Base-by-base conservation (phyloP, 1,140 invertebrate genomes). In the Cydia amplana region DNA sequence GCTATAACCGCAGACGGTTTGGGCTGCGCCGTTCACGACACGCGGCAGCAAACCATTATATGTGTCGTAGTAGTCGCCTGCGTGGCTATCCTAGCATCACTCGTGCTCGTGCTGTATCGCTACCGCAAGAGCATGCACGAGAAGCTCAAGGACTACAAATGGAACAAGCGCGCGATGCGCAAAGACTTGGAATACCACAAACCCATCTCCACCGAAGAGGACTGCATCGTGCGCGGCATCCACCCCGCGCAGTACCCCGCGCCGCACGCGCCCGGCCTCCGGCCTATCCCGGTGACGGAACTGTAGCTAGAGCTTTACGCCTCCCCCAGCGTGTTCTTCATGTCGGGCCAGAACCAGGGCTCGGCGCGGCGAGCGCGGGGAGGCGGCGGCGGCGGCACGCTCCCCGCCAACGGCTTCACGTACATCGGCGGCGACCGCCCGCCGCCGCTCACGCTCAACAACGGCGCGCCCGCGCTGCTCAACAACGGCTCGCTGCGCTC, bases 291-390 rank as follows among this genome's bases (percentile, higher is more conserved):
- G 60, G 96, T 97, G 78, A 98, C 97, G 93, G 97, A 97, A 92
- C 96, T 98, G 95, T 98, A 97, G 96, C 96, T 97, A 97, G 96
- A 97, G 94, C 95, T 96, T 93, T 95, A 95, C 94, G 95, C 95
- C 93, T 95, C 95, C 87, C 95, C 95, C 94, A 95, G 95, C 93
- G 94, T 95, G 76, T 95, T 95, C 89, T 95, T 94, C 91, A 93
- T 95, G 91, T 94, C 94, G 78, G 93, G 93, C 85, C 49, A 2
- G 49, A 93, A 90, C 82, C 89, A 93, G 84, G 94, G 93, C 85
- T 93, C 93, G 78, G 87, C 87, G 78, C 92, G 93, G 88, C 91
- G 91, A 92, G 93, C 93, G 84, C 94, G 93, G 83, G 94, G 94
- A 87, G 94, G 91, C 73, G 93, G 91, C 40, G 93, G 91, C 79